Evolutionary conservation across 2,113 vertebrate genomes (phyloP).

Genomic region (Tautogolabrus adspersus): DNA sequence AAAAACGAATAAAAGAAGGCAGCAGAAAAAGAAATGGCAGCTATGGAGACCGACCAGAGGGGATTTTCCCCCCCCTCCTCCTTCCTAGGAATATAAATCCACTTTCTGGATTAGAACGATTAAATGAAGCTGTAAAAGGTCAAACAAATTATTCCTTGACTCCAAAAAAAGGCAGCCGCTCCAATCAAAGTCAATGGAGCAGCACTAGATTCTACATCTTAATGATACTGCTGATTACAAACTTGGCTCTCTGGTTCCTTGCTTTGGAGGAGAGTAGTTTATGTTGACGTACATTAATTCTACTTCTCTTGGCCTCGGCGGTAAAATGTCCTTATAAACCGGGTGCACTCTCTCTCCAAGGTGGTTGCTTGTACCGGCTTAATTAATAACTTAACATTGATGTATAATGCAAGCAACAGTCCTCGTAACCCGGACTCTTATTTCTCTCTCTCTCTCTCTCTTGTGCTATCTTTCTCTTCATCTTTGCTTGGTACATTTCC

Average conservation of each 20-base stretch:
- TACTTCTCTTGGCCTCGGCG: conserved; percentile 44
- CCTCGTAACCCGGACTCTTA: conserved; percentile 5
- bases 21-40: conserved; percentile 15
- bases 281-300: conserved; percentile 66
- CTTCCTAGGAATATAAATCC: conserved; percentile 54
- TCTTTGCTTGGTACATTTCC: not conserved
- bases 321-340: conserved; percentile 54
- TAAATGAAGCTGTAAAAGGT: conserved; percentile 74
- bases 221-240: conserved; percentile 73
- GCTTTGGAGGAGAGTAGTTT: conserved; percentile 53
- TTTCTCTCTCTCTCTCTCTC: not conserved
- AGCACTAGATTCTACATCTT: conserved; percentile 62
- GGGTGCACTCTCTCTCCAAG: conserved; percentile 40
- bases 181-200: conserved; percentile 74
- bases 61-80: not conserved
- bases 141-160: conserved; percentile 72
- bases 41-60: conserved; percentile 17
- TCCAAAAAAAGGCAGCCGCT: conserved; percentile 67
- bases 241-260: conserved; percentile 50
- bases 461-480: not conserved
- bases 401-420: conserved; percentile 49
- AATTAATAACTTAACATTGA: conserved; percentile 58
- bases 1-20: conserved; percentile 36
- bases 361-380: conserved; percentile 33
- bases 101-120: conserved; percentile 60